Evolutionary conservation across 2,797 vertebrate species (phyloP), one percentile per base, ranked within the genome.

Genomic region (Pelobates cultripes): DNA sequence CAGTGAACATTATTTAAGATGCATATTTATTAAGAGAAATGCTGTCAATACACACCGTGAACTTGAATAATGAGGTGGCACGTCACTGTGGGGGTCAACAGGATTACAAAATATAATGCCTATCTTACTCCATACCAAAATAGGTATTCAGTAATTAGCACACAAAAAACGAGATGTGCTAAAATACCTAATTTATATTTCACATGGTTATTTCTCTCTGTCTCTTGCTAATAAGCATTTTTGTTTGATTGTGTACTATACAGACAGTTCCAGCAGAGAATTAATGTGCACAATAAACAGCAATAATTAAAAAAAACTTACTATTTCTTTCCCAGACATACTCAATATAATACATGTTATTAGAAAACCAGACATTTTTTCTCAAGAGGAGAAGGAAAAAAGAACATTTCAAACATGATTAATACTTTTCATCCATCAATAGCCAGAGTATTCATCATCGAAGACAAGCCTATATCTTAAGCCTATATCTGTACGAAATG

Each of bases 371-470:
- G 10, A 43, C n/a, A 43, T 77, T 77, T 77, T 57, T 78, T 43
- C 66, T 70, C 42, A 13, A 45, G 68, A 15, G 42, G 15, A 70
- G 15, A 70, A n/a, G 2, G 43, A 45, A 70, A 43, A 61, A 70
- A 42, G 76, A 78, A 78, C 55, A 78, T 60, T 68, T 67, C 63
- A 77, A 77, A 77, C 47, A 77, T 77, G 75, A 77, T 77, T 44
- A 68, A 77, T 77, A 61, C 43, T 28, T 77, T 53, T 77, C 75
- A 77, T 68, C 66, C 66, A 53, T 42, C 63, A 64, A 28, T 68
- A 53, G 64, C 28, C 47, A 47, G 43, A 53, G 47, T 68, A 68
- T 77, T 77, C 75, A 64, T 67, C 64, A 66, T 64, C 14, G 68
- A 7, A 70, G 68, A 70, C 68, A 70, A 70, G 68, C 15, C 43